These are phyloP conservation scores for Vanacampus margaritifer DNA, from an alignment of 2,113 vertebrate genomes.

Conservation along the genomic window DNA sequence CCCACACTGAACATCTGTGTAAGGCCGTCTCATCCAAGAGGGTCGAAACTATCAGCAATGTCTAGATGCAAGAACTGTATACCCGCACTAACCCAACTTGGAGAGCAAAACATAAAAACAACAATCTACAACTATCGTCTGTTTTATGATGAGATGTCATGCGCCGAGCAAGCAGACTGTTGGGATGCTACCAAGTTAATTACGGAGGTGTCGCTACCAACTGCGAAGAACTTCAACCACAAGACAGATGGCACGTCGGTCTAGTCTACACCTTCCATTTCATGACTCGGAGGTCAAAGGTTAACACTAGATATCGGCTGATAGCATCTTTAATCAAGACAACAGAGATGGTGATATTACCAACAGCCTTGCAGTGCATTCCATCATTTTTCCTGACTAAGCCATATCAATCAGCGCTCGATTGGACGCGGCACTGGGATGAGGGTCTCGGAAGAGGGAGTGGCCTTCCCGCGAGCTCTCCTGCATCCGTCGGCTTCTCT, in stretches of 20 bases:
- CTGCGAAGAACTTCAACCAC: background rate
- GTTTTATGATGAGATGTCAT: background rate
- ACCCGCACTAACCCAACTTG: too few species aligned
- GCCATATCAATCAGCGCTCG: constrained; percentile 37
- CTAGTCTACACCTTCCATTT: constrained; percentile 44
- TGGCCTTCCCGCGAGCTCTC: constrained; percentile 21
- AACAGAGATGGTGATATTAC: constrained; percentile 16
- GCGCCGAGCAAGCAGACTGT: background rate
- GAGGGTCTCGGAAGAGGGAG: constrained; percentile 20
- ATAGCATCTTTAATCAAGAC: constrained; percentile 50
- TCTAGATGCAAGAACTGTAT: background rate
- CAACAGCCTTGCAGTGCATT: constrained; percentile 17
- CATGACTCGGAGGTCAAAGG: constrained; percentile 47
- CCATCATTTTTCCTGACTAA: constrained; percentile 39
- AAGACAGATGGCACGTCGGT: background rate
- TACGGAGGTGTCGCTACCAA: background rate
- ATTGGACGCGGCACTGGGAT: constrained; percentile 27
- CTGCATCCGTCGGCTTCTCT: constrained; percentile 26
- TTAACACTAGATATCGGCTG: constrained; percentile 43
- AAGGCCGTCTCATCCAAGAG: too few species aligned
- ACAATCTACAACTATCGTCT: background rate
- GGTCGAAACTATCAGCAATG: too few species aligned
- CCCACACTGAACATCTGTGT: too few species aligned
- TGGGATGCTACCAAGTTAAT: background rate
- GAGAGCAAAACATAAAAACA: background rate